Base-by-base conservation (phyloP, 2,113 vertebrate species). In the Glareola pratincola region DNA sequence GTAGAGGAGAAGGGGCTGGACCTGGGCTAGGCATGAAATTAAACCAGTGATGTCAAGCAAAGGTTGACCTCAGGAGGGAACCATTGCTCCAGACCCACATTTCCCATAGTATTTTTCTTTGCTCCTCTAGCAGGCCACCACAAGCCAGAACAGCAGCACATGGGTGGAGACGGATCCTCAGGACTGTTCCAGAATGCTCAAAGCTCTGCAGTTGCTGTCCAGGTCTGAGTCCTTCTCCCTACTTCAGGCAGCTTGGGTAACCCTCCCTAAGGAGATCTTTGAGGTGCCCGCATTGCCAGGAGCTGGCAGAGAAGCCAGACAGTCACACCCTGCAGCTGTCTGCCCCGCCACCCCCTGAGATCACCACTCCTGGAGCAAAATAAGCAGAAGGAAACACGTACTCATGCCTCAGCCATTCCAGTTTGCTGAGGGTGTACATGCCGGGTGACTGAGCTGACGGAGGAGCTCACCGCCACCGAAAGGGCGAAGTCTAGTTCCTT, bases 321-420 rank as follows among this genome's bases (percentile, higher is more conserved):
- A 68, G 93, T 85, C 84, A 93, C 92, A 82, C 81, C 92, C 92
- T 85, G 77, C 43, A 94, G 91, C 84, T 75, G 73, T 30, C 69
- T 91, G 76, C 36, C 36, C 56, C 12, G 0, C 62, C 87, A 88
- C 48, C 47, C 69, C 2, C 5, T 85, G 87, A 92, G 91, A 88
- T 93, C 94, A 90, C 62, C 7, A 1, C 27, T 72, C 73, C 24
- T 0, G 0, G 32, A 64, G 66, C 60, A 85, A 93, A 96, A 85
- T 32, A 86, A 87, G 84, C 93, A 95, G 73, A 91, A 97, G 94
- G 84, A 94, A 96, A 82, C 48, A 57, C 0, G 0, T 39, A 63
- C 53, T 87, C 47, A 64, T 57, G 66, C 12, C 69, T 94, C 93
- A 91, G 94, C 81, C 51, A 60, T 64, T 92, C 14, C 69, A 64